These are phyloP conservation scores for Agapornis canus DNA, from an alignment of 2,797 vertebrate species.

Conservation along the genomic window DNA sequence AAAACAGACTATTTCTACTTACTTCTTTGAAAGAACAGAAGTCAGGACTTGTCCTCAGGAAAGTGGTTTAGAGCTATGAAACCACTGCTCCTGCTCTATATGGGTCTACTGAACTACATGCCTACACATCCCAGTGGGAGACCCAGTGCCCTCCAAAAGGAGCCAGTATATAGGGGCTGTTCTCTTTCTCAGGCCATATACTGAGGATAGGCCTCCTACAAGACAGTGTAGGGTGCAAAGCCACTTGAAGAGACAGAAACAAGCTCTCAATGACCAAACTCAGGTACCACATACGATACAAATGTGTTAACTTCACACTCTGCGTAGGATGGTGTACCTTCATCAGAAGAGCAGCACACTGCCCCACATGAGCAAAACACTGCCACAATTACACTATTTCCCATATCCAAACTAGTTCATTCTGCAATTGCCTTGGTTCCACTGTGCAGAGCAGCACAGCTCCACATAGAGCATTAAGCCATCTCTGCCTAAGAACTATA, in stretches of 20 bases:
- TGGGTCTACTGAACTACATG: neutral
- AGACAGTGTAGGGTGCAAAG: neutral
- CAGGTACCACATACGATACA: neutral
- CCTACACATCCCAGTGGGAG: accelerated
- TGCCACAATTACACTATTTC: neutral
- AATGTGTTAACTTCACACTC: neutral
- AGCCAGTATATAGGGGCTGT: neutral
- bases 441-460: neutral
- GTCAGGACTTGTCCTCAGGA: neutral
- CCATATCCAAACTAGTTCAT: neutral
- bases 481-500: neutral
- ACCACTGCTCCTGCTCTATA: neutral
- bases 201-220: neutral
- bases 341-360: neutral
- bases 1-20: neutral
- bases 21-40: neutral
- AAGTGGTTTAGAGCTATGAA: neutral
- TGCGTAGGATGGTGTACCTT: neutral
- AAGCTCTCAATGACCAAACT: neutral
- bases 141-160: neutral
- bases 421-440: neutral
- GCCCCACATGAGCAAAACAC: neutral
- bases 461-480: neutral
- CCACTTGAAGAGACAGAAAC: neutral
- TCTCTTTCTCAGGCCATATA: neutral